Evolutionary conservation across 2,888 invertebrate genomes (phyloP), one percentile per base, ranked within the genome.

Genomic region (Xestia sexstrigata): DNA sequence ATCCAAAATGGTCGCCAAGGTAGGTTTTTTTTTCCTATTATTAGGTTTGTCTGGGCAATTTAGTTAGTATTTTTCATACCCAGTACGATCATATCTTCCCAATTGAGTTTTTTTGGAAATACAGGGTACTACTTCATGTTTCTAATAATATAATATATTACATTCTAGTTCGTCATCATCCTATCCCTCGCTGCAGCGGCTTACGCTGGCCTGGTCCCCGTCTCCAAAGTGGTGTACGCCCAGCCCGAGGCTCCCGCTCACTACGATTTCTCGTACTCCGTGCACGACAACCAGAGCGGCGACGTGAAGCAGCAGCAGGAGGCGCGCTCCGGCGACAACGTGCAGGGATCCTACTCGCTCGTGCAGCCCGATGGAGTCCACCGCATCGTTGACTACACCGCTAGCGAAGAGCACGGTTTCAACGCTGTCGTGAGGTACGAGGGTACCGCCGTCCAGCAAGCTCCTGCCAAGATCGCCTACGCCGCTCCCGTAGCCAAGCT

Each of bases 261-360:
- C 82, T 96, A 96, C 91, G 95, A 95, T 70, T 96, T 93, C 93
- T 90, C 92, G 42, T 96, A 96, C 93, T 95, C 95, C 75, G 96
- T 96, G 74, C 95, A 96, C 81, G 96, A 96, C 85, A 89, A 91
- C 23, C 94, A 95, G 89, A 95, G 93, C 89, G 96, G 96, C 6
- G 97, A 97, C 90, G 90, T 96, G 85, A 97, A 97, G 90, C 92
- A 96, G 85, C 96, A 96, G 91, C 93, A 95, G 85, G 97, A 96
- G 86, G 88, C 92, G 72, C 96, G 96, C 85, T 85, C 90, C 78
- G 96, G 96, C 6, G 95, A 97, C 87, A 91, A 89, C 83, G 95
- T 96, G 62, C 95, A 95, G 65, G 96, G 97, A 79, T 95, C 94
- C 60, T 96, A 97, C 94, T 96, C 96, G 8, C 93, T 97, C 35